phyloP scores from a whole-genome alignment of 2,113 vertebrate genomes.

The Oryzias melastigma region DNA sequence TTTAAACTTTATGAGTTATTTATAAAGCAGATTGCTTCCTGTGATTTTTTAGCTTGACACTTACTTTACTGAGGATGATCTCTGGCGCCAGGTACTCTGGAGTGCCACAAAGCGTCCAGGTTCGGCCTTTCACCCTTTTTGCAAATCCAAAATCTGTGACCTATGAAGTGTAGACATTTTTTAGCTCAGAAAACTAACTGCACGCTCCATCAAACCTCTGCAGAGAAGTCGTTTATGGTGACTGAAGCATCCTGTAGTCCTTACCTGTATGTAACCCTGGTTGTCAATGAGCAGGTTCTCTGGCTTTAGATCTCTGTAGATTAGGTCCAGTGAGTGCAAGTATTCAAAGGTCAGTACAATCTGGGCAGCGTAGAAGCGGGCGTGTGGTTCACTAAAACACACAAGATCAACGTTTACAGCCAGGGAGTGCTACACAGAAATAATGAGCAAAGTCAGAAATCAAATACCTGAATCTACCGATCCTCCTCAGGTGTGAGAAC shows the following conservation, averaged over 20 bases:
- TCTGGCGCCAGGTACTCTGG: slow-evolving; percentile 92
- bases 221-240: too few relatives aligned
- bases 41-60: slow-evolving; percentile 9
- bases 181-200: neutral
- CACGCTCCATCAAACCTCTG: neutral
- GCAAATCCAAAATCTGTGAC: slow-evolving; percentile 96
- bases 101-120: slow-evolving; percentile 93
- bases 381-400: slow-evolving; percentile 85
- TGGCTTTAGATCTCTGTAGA: slow-evolving; percentile 93
- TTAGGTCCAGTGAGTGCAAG: slow-evolving; percentile 92
- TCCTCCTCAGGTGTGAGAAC: slow-evolving; percentile 92
- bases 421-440: neutral
- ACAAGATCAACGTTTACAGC: slow-evolving; percentile 20
- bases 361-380: slow-evolving; percentile 93
- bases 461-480: slow-evolving; percentile 87
- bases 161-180: slow-evolving; percentile 56
- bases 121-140: slow-evolving; percentile 91
- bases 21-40: neutral
- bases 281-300: slow-evolving; percentile 95
- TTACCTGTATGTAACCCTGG: slow-evolving; percentile 90
- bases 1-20: neutral
- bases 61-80: slow-evolving; percentile 92
- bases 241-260: neutral
- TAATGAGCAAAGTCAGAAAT: neutral
- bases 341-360: slow-evolving; percentile 95